Base-by-base conservation (phyloP, 2,888 invertebrate genomes). In the Pinctada fucata region DNA sequence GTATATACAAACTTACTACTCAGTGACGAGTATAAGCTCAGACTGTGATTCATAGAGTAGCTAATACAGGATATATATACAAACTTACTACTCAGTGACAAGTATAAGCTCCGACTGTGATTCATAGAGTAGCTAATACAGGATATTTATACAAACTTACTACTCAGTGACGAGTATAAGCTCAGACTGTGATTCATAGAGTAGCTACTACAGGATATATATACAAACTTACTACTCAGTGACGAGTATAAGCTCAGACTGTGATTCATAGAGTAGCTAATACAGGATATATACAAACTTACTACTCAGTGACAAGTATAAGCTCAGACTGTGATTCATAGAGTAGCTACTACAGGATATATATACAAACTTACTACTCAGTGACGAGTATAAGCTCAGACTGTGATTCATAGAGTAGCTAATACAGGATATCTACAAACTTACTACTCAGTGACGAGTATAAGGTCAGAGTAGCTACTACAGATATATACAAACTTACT, bases 281-380 rank as follows among this genome's bases (percentile, higher is more conserved):
- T n/a, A n/a, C n/a, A n/a, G n/a, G n/a, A n/a, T 31, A 31, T 31
- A 31, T 31, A 31, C 31, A 31, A 31, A 93, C 96, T 95, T 93
- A 96, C 95, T 97, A 94, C 94, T 98, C 98, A 91, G 98, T 95
- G 83, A 99, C 95, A 89, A 99, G 95, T 88, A 97, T 96, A 90
- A 95, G 94, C 90, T 95, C 95, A 76, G 93, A 93, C 66, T 93
- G 93, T 3, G 95, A 95, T 89, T 95, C 95, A 93, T 95, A 97
- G n/a, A n/a, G n/a, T n/a, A n/a, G n/a, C n/a, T n/a, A n/a, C n/a
- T n/a, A n/a, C n/a, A n/a, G n/a, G n/a, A n/a, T n/a, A n/a, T 31
- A 31, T 31, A 31, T 31, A 31, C 31, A 31, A 31, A 93, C 96
- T 95, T 93, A 96, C 95, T 97, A 94, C 94, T 98, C 98, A 91